Evolutionary conservation across 2,797 vertebrate species (phyloP).

Genomic region (Anabacerthia variegaticeps): DNA sequence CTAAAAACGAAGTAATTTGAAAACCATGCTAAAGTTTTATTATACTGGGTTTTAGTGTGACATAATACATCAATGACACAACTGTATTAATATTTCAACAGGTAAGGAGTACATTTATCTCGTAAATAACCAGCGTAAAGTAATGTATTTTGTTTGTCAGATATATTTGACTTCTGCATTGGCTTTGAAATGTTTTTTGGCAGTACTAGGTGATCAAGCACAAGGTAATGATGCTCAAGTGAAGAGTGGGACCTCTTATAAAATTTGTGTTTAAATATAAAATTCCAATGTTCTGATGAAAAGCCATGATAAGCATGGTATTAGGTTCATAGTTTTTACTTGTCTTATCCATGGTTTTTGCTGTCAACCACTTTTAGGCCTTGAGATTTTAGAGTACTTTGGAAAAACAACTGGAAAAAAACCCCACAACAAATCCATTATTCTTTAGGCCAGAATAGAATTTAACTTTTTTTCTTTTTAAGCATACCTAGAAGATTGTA

Average conservation of each 20-base stretch:
- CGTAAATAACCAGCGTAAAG: not conserved
- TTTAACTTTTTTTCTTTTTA: not conserved
- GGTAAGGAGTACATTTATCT: not conserved
- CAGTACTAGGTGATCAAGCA: not conserved
- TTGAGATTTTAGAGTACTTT: not conserved
- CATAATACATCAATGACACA: not conserved
- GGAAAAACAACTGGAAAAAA: not conserved
- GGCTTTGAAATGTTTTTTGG: conserved; percentile 24
- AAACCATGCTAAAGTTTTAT: not conserved
- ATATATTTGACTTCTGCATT: not conserved
- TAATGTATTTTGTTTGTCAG: not conserved
- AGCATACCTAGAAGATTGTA: not conserved
- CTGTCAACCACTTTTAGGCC: not conserved
- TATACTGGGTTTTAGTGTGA: not conserved
- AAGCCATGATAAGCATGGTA: not conserved
- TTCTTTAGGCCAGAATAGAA: not conserved
- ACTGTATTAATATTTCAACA: not conserved
- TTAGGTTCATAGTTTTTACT: not conserved
- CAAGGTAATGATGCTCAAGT: conserved; percentile 6
- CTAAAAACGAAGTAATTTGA: not conserved
- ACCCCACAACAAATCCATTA: not conserved
- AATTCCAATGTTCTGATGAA: not conserved
- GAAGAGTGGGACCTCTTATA: conserved; percentile 14
- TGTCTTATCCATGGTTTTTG: not conserved
- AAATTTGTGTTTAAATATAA: not conserved